Conservation (phyloP, 2,797 vertebrate genomes). For the Setipinna tenuifilis region DNA sequence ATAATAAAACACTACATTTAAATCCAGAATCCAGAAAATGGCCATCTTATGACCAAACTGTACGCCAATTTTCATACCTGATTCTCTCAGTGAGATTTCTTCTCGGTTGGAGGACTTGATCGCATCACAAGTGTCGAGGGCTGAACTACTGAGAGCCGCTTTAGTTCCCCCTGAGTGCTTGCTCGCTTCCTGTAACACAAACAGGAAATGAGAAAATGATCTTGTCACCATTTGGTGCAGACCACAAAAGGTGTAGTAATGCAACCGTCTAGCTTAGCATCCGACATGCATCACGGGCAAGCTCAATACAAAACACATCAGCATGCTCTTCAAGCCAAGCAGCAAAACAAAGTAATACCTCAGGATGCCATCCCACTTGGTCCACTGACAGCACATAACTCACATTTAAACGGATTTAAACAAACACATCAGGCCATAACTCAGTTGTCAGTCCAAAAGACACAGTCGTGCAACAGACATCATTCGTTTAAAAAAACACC, state of each 20-base stretch:
- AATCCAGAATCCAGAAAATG: background rate
- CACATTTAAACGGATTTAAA: constrained; percentile 22
- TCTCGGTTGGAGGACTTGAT: constrained; percentile 48
- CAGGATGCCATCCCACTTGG: constrained; percentile 15
- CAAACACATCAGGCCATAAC: constrained; percentile 6
- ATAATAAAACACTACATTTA: background rate
- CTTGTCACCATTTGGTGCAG: constrained; percentile 63
- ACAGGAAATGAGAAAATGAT: constrained; percentile 83
- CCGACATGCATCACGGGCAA: constrained; percentile 53
- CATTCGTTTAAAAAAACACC: constrained; percentile 41
- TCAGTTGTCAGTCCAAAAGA: background rate
- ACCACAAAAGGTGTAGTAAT: constrained; percentile 65
- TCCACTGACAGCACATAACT: background rate
- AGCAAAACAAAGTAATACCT: constrained; percentile 33
- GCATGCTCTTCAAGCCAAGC: constrained; percentile 46
- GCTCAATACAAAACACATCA: constrained; percentile 44
- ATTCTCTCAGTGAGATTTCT: constrained; percentile 39
- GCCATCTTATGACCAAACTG: background rate
- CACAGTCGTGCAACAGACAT: constrained; percentile 49
- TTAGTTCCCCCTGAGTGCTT: constrained; percentile 69
- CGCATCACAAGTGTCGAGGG: constrained; percentile 47
- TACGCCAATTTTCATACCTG: constrained; percentile 58
- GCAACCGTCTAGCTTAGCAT: constrained; percentile 57
- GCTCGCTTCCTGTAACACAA: constrained; percentile 89
- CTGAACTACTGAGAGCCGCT: constrained; percentile 56